phyloP scores from a whole-genome alignment of 92 coral and sea anemone species.

The Actinernus sp. region DNA sequence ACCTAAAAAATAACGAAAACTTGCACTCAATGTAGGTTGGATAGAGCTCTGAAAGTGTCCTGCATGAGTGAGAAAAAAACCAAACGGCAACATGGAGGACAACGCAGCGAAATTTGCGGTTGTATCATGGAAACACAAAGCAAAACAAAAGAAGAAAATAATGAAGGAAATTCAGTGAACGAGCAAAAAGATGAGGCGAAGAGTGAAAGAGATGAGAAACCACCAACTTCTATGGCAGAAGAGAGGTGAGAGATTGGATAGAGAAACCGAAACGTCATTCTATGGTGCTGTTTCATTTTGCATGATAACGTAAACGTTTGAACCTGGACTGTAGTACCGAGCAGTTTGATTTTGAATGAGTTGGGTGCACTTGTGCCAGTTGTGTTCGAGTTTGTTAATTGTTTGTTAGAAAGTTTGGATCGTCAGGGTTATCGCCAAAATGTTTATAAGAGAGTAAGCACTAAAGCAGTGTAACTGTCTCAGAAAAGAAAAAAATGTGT shows the following conservation, averaged over 20 bases:
- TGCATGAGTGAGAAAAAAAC: conserved; percentile 77
- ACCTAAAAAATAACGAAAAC: background rate
- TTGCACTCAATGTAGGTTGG: conserved; percentile 33
- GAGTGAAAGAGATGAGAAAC: conserved; percentile 44
- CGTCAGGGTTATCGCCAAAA: too few relatives aligned
- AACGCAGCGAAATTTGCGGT: conserved; percentile 16
- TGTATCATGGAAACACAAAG: conserved; percentile 21
- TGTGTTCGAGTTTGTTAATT: too few relatives aligned
- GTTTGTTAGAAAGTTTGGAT: too few relatives aligned
- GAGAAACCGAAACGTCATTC: background rate
- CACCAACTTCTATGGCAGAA: conserved; percentile 33
- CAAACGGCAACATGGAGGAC: conserved; percentile 51
- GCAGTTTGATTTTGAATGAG: too few relatives aligned
- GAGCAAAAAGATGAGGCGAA: conserved; percentile 25
- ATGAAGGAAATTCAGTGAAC: conserved; percentile 23
- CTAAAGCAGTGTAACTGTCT: too few relatives aligned
- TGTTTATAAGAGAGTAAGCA: too few relatives aligned
- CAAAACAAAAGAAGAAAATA: conserved; percentile 14
- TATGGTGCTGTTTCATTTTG: background rate
- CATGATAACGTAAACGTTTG: too few relatives aligned
- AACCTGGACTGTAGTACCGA: too few relatives aligned
- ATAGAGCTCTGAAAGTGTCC: conserved; percentile 34
- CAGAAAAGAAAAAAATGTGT: too few relatives aligned
- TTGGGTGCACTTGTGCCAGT: too few relatives aligned
- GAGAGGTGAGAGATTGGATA: conserved; percentile 52